Evolutionary conservation across 2,797 vertebrate species (phyloP).

Genomic region (Malacoraja senta): DNA sequence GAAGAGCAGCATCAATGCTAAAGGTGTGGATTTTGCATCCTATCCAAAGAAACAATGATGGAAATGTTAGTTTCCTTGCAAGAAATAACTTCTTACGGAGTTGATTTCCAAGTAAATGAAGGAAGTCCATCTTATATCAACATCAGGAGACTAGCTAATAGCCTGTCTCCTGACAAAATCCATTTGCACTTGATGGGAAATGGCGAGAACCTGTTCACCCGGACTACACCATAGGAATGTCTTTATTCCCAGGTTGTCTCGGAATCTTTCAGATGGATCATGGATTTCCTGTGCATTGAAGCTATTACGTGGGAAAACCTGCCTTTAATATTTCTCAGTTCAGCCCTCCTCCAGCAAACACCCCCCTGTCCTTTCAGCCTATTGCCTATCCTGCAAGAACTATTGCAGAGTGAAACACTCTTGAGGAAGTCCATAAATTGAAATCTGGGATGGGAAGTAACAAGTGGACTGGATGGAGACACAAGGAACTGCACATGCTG

Average conservation of each 20-base stretch:
- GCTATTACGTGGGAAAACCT: neutral
- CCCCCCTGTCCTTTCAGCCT: too few relatives aligned
- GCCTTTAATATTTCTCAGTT: neutral
- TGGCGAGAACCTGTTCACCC: neutral
- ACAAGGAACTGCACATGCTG: too few relatives aligned
- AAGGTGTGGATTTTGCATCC: neutral
- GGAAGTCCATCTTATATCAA: neutral
- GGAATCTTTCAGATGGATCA: neutral
- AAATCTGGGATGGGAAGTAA: too few relatives aligned
- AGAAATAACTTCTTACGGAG: neutral
- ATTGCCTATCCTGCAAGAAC: too few relatives aligned
- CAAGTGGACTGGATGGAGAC: too few relatives aligned
- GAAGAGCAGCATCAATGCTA: neutral
- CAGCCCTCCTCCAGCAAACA: too few relatives aligned
- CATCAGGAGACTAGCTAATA: neutral
- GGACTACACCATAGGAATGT: neutral
- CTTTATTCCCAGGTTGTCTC: neutral
- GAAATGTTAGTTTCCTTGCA: neutral
- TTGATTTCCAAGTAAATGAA: neutral
- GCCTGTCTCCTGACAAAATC: neutral
- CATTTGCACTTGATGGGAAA: neutral
- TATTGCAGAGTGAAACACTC: too few relatives aligned
- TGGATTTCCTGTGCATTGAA: neutral
- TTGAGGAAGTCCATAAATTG: too few relatives aligned
- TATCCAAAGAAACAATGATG: neutral